Evolutionary conservation across 2,888 invertebrate genomes (phyloP), one percentile per base, ranked within the genome.

Genomic region (Nomada fabriciana): DNA sequence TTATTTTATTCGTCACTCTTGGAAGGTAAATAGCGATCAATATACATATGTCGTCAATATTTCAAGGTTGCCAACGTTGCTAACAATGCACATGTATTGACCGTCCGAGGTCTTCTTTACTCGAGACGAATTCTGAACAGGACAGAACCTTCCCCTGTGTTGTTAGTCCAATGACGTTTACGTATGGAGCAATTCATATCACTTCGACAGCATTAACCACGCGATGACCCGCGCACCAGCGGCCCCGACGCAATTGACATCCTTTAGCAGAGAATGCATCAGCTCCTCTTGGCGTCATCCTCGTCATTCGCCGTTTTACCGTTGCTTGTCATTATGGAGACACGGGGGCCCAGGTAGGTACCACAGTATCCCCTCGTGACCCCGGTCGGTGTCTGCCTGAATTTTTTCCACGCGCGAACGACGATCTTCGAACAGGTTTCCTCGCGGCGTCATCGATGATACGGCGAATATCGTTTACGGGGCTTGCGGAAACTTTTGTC

Each of bases 211-310:
- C 47, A 78, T 85, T 87, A 87, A 85, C 70, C 73, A 43, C 50
- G 64, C 55, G 57, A n/a, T 67, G 71, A 76, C 55, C 75, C 68
- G 68, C 68, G 65, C 55, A 52, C 67, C 18, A 67, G 63, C 65
- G 71, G 64, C 68, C 53, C 60, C 82, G 70, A 79, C 68, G 86
- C 90, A 91, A 91, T 91, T 90, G 91, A 90, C 90, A 91, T 91
- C 90, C 90, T 91, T 91, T 85, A 87, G 88, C 83, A 82, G 86
- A 77, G 83, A 90, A 88, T 89, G 86, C 84, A 77, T 78, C 86
- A 87, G 88, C 85, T 86, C 84, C 83, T 81, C 84, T 15, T 80
- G 69, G 61, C 78, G 80, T 90, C 84, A 64, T 87, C 81, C 83
- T 75, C 80, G 73, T 83, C 79, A 68, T 72, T 77, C 71, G 72